Percentiles rank a stretch among this genome's conserved stretches.
phyloP scores from a whole-genome alignment of 2,888 invertebrate species.

The Idaea biselata region DNA sequence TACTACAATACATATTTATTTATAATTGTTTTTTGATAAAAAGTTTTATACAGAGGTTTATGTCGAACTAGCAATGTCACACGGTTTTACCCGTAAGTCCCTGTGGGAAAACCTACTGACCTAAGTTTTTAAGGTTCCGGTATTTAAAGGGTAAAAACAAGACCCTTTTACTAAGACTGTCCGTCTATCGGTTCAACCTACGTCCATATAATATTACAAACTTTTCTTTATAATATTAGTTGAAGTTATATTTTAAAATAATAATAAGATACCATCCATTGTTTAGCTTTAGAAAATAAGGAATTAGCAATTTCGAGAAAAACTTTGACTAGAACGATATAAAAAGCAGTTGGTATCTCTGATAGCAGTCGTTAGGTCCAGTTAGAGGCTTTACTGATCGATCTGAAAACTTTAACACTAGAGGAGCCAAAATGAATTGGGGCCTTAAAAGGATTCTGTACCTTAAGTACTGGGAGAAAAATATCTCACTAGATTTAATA shows the following conservation, averaged over 20 bases:
- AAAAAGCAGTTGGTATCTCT: no score
- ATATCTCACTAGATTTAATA: no score
- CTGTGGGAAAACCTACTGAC: not conserved
- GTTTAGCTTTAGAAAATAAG: not conserved
- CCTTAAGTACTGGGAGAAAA: no score
- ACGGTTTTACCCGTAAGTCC: not conserved
- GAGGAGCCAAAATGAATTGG: no score
- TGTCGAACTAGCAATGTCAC: not conserved
- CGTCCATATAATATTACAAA: no score
- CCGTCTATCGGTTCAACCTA: no score
- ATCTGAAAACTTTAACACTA: no score
- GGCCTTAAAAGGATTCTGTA: no score
- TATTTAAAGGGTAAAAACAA: no score
- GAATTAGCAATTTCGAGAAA: not conserved
- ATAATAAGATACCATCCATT: not conserved
- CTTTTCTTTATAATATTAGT: not conserved
- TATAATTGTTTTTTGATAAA: not conserved
- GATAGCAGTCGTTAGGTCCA: no score
- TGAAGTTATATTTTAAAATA: not conserved
- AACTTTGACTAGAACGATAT: not conserved
- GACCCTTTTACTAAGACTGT: no score
- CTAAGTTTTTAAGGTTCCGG: not conserved
- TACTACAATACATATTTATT: not conserved
- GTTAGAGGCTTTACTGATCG: no score
- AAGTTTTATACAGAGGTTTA: not conserved